Evolutionary conservation across 2,888 invertebrate genomes (phyloP).

Genomic region (Xestia rhomboidea): DNA sequence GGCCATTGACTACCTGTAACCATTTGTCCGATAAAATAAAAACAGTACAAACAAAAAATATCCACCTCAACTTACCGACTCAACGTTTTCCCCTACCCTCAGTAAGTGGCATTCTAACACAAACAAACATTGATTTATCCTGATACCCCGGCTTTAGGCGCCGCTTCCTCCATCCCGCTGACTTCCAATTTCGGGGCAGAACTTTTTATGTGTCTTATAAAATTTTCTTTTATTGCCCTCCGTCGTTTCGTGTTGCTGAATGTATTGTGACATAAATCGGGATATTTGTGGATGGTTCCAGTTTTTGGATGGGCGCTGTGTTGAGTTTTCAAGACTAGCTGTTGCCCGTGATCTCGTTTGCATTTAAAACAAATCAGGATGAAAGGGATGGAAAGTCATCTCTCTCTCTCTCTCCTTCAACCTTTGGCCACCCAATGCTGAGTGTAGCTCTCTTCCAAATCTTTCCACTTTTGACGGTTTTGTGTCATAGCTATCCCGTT

Average conservation of each 20-base stretch:
- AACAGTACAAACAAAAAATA: constrained; percentile 9
- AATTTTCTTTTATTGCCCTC: constrained; percentile 82
- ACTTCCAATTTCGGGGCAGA: constrained; percentile 85
- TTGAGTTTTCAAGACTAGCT: constrained; percentile 11
- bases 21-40: not conserved
- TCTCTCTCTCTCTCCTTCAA: no score
- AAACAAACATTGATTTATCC: constrained; percentile 90
- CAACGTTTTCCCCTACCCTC: constrained; percentile 71
- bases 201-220: constrained; percentile 89
- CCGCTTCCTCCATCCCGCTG: constrained; percentile 78
- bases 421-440: no score
- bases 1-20: no score
- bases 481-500: no score
- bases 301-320: constrained; percentile 1
- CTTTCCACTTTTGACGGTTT: no score
- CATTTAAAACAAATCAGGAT: no score
- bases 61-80: constrained; percentile 64
- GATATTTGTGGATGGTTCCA: constrained; percentile 53
- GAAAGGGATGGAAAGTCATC: no score
- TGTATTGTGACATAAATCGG: constrained; percentile 71
- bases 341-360: not conserved
- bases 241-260: constrained; percentile 62
- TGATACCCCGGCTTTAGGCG: constrained; percentile 86
- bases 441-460: no score
- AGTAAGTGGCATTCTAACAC: constrained; percentile 85